Percentiles rank a stretch among this genome's conserved stretches.
phyloP scores from a whole-genome alignment of 2,797 vertebrate genomes.

The Acipenser transmontanus region DNA sequence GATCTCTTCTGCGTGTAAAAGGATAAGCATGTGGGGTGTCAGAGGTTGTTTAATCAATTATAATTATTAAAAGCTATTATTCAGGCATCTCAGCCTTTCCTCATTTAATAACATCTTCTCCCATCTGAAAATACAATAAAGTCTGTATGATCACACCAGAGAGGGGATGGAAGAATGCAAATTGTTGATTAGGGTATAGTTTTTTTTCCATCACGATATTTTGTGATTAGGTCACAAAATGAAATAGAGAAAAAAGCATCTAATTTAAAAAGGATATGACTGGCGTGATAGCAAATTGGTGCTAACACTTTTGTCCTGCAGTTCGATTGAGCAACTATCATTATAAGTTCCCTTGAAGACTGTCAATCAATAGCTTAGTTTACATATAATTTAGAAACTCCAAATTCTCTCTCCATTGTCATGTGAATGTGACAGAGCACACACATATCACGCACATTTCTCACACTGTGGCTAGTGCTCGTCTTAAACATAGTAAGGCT shows the following conservation, averaged over 20 bases:
- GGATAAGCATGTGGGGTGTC: slow-evolving; percentile 18
- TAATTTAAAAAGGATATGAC: slow-evolving; percentile 49
- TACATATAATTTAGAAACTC: too few species aligned
- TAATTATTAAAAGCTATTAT: slow-evolving; percentile 46
- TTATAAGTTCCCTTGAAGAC: too few species aligned
- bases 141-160: slow-evolving; percentile 29
- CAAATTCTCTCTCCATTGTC: too few species aligned
- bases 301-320: slow-evolving; percentile 41
- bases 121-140: slow-evolving; percentile 35
- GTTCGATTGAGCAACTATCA: slow-evolving; percentile 31
- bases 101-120: slow-evolving; percentile 45
- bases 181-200: slow-evolving; percentile 50
- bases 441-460: too few species aligned
- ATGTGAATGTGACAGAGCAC: too few species aligned
- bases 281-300: slow-evolving; percentile 47
- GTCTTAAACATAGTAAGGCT: too few species aligned
- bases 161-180: slow-evolving; percentile 41
- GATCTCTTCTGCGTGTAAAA: background rate
- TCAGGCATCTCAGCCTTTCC: slow-evolving; percentile 46
- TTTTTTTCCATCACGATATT: slow-evolving; percentile 4
- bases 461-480: too few species aligned
- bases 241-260: slow-evolving; percentile 50
- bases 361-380: too few species aligned
- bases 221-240: slow-evolving; percentile 31
- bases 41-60: slow-evolving; percentile 35